Conservation (phyloP, 2,113 vertebrate species). For the Cheirogaleus medius region DNA sequence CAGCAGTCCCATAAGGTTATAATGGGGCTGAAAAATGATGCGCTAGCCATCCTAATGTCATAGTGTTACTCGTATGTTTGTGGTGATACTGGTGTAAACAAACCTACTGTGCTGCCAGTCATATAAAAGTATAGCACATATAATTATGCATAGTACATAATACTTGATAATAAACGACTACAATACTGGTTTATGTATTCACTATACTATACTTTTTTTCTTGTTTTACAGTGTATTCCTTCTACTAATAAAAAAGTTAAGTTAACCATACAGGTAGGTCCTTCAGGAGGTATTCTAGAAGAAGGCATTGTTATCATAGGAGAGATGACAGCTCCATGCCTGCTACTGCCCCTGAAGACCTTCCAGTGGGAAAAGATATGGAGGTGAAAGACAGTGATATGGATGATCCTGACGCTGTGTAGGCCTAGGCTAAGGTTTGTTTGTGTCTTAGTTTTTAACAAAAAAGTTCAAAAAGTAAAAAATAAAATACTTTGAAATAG, state of each 20-base stretch:
- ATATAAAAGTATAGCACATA: neutral
- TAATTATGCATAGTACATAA: neutral
- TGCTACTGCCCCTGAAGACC: neutral
- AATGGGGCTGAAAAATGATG: neutral
- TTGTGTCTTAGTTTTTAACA: neutral
- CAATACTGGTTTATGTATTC: neutral
- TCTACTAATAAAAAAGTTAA: neutral
- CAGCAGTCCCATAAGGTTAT: neutral
- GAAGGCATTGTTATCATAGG: neutral
- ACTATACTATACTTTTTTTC: neutral
- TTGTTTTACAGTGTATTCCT: neutral
- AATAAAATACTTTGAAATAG: neutral
- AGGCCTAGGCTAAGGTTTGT: neutral
- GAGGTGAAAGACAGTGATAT: neutral
- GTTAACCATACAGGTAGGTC: neutral
- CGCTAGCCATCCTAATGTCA: neutral
- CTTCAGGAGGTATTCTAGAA: neutral
- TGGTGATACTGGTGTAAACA: neutral
- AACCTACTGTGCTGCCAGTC: neutral
- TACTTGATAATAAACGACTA: neutral
- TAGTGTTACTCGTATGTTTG: neutral
- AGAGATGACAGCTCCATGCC: neutral
- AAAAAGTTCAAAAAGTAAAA: neutral
- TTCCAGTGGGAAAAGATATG: neutral
- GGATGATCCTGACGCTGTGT: neutral